These are phyloP conservation scores for Babylonia areolata DNA, from an alignment of 1,140 invertebrate genomes.

Conservation along the genomic window DNA sequence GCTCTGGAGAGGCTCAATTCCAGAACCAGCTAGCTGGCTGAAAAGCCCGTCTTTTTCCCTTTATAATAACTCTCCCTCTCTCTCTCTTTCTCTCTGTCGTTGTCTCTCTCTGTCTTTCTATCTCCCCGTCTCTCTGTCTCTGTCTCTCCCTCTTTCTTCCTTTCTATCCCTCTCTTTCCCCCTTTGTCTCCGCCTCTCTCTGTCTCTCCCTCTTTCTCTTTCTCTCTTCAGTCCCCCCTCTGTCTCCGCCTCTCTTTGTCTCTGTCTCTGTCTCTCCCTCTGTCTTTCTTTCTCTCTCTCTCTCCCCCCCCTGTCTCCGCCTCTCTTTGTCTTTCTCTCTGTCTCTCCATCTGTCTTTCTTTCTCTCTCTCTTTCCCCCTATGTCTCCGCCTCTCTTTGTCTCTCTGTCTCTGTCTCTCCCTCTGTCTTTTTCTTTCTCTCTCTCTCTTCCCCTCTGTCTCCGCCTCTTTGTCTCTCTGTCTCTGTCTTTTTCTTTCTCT, in stretches of 20 bases:
- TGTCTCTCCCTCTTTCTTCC: background rate
- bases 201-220: background rate
- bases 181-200: background rate
- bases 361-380: no score
- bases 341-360: no score
- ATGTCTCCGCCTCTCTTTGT: no score
- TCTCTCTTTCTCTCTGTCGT: background rate
- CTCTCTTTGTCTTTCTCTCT: no score
- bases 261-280: background rate
- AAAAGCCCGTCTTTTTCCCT: background rate
- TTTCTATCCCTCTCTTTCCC: background rate
- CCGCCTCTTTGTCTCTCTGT: no score
- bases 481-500: no score
- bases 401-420: no score
- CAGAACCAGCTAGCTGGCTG: no score
- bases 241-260: background rate
- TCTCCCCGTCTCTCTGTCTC: background rate
- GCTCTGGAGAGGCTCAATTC: no score
- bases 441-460: background rate
- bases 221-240: background rate
- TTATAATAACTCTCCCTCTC: background rate
- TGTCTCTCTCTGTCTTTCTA: background rate
- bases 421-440: background rate
- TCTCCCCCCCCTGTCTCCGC: no score
- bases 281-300: background rate